Base-by-base conservation (phyloP, 2,797 vertebrate species). In the Melopsittacus undulatus region DNA sequence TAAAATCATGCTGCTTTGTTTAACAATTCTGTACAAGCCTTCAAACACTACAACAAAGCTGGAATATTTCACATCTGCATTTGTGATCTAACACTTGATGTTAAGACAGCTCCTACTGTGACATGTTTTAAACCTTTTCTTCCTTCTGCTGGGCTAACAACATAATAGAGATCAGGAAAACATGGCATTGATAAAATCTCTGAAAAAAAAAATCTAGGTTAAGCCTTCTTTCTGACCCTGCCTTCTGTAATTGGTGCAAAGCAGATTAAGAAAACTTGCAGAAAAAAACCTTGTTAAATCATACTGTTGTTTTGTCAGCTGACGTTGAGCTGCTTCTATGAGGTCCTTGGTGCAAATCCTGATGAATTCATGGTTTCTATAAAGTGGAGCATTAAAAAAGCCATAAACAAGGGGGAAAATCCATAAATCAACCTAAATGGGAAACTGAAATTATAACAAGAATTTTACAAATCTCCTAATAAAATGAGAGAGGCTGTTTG, bases 161-260 rank as follows among this genome's bases (percentile, higher is more conserved):
- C 92, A 95, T 97, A 97, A 97, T 93, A 91, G 54, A 80, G 90
- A 97, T 97, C 93, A 97, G 83, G 75, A 97, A 97, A 97, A 95
- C 43, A 77, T 51, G 85, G 72, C 46, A 61, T 75, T 91, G 91
- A 78, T 96, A 95, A 95, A 97, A 95, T 87, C 77, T 80, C 74
- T 94, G 88, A 86, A 89, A 96, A 95, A 95, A 90, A 95, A 89
- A 49, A 51, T 95, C 82, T 83, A 90, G 88, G 68, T 83, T 89
- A 89, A 97, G 64, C 70, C 87, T 92, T 91, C 27, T 87, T 96
- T 91, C 94, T 93, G 83, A 96, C 92, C 64, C 23, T 94, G 21
- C 83, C 36, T 96, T 96, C 87, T 95, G 83, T 89, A 96, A 86
- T 83, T 62, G 83, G 56, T 90, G 62, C 89, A 96, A 74, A 93